Evolutionary conservation across 92 coral and sea anemone genomes (phyloP).

Genomic region (Bergia sp.): DNA sequence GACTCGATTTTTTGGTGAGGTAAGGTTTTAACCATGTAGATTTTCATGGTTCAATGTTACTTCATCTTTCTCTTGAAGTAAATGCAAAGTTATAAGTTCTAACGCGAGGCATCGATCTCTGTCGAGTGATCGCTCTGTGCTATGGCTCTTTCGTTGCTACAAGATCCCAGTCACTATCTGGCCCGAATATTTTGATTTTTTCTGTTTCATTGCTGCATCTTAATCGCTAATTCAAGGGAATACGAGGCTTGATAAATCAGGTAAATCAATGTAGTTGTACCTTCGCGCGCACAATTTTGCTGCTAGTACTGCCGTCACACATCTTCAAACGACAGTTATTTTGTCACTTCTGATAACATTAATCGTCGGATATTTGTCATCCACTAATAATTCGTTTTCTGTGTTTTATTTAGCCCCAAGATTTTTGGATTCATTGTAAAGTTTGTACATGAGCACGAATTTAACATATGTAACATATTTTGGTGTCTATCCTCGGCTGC

Average conservation of each 20-base stretch:
- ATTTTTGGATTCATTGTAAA: background rate
- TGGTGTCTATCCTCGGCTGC: background rate
- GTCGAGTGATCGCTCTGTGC: background rate
- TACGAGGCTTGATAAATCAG: background rate
- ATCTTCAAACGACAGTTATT: background rate
- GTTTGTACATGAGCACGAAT: background rate
- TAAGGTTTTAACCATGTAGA: background rate
- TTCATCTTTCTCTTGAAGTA: background rate
- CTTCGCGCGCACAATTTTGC: background rate
- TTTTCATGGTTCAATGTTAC: background rate
- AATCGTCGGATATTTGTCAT: background rate
- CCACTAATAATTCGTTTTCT: background rate
- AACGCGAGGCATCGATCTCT: background rate
- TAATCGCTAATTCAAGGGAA: background rate
- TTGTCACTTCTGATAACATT: background rate
- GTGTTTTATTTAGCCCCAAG: background rate
- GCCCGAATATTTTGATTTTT: background rate
- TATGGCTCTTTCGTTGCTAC: background rate
- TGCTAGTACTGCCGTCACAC: background rate
- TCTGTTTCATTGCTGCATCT: background rate
- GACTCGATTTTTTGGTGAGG: background rate
- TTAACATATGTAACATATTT: conserved; percentile 5
- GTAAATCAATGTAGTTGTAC: too few relatives aligned
- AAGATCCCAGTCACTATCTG: background rate
- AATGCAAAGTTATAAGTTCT: too few relatives aligned